Percentiles rank a stretch among this genome's conserved stretches.
Evolutionary conservation across 1,140 invertebrate genomes (phyloP).

Genomic region (Acromyrmex charruanus): DNA sequence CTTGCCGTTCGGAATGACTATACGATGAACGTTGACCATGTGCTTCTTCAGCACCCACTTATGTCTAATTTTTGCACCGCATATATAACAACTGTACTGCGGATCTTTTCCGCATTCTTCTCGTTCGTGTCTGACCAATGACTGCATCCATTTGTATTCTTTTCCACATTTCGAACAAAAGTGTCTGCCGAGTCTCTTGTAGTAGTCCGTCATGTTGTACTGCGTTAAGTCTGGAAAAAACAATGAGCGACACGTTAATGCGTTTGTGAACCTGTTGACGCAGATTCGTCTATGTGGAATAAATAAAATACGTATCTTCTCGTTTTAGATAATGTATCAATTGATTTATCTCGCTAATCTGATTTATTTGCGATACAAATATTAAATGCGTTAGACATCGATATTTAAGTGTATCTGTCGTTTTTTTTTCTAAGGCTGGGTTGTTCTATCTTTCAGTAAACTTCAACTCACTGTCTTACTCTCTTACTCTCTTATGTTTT

Average conservation of each 20-base stretch:
- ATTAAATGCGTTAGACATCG: not conserved
- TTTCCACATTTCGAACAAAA: conserved; percentile 85
- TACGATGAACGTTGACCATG: conserved; percentile 78
- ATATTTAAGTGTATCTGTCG: not conserved
- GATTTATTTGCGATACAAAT: not conserved
- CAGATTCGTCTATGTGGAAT: not conserved
- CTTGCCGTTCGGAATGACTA: conserved; percentile 62
- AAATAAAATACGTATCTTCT: conserved; percentile 8
- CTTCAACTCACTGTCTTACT: too few relatives aligned
- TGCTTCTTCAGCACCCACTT: conserved; percentile 85
- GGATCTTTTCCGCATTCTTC: conserved; percentile 86
- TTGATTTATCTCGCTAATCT: not conserved
- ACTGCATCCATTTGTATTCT: conserved; percentile 86
- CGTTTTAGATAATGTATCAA: not conserved
- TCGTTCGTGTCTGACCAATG: conserved; percentile 85
- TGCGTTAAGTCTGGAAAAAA: conserved; percentile 75
- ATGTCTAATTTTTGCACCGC: conserved; percentile 81
- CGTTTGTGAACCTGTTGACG: conserved; percentile 4
- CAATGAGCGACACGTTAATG: conserved; percentile 61
- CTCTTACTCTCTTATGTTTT: too few relatives aligned
- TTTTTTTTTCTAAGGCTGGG: not conserved
- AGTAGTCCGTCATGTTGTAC: conserved; percentile 72
- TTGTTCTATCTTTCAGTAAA: too few relatives aligned
- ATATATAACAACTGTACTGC: conserved; percentile 82
- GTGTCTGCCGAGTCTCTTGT: conserved; percentile 80